Evolutionary conservation across 2,888 invertebrate species (phyloP).

Genomic region (Anthrax anthrax): DNA sequence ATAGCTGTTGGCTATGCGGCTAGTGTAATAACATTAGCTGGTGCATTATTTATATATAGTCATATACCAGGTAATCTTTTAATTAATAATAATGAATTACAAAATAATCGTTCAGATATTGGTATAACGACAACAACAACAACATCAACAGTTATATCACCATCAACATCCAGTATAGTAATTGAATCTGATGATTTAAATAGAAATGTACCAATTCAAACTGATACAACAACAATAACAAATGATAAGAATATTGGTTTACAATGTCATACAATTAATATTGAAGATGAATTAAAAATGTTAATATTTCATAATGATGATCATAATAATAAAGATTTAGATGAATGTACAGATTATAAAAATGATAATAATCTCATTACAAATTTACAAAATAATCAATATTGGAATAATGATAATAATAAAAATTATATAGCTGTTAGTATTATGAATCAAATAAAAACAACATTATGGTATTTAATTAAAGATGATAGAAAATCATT

Average conservation of each 20-base stretch:
- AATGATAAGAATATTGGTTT: no score
- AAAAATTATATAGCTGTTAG: constrained; percentile 12
- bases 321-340: constrained; percentile 17
- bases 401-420: constrained; percentile 20
- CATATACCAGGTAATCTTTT: constrained; percentile 38
- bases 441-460: constrained; percentile 15
- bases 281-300: constrained; percentile 26
- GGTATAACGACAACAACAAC: not conserved
- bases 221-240: not conserved
- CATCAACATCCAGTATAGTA: not conserved
- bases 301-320: constrained; percentile 15
- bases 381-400: constrained; percentile 4
- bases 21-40: constrained; percentile 32
- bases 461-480: constrained; percentile 23
- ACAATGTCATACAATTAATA: constrained; percentile 19
- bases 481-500: constrained; percentile 19
- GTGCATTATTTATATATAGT: constrained; percentile 37
- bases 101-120: not conserved
- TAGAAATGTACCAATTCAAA: not conserved
- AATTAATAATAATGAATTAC: constrained; percentile 12
- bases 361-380: constrained; percentile 10
- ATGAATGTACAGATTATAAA: constrained; percentile 17
- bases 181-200: no score
- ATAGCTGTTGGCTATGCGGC: constrained; percentile 32
- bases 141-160: not conserved